These are phyloP conservation scores for Anisognathus igniventris DNA, from an alignment of 2,797 vertebrate genomes.

Conservation along the genomic window DNA sequence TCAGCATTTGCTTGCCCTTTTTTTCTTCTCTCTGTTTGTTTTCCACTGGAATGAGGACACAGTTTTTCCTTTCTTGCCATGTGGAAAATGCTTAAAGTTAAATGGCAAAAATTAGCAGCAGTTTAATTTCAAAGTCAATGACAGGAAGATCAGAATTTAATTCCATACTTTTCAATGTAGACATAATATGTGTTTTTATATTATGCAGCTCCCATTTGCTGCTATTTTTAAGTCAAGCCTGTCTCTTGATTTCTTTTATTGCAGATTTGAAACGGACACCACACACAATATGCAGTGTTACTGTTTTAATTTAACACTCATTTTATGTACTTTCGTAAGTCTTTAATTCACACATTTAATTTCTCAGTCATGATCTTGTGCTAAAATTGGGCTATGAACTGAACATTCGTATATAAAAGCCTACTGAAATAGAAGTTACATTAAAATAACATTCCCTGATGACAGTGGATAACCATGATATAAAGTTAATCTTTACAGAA, in stretches of 20 bases:
- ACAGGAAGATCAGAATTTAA: background rate
- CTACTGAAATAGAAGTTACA: background rate
- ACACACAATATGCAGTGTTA: background rate
- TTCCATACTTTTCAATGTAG: background rate
- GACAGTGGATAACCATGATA: background rate
- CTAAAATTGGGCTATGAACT: background rate
- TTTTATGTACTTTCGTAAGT: background rate
- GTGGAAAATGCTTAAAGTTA: background rate
- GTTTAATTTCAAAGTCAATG: background rate
- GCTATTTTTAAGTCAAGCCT: background rate
- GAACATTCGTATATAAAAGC: background rate
- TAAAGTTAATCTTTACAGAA: background rate
- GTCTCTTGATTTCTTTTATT: background rate
- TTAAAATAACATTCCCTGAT: background rate
- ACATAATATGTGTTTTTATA: background rate
- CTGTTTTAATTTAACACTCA: background rate
- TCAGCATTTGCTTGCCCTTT: background rate
- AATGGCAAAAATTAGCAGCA: background rate
- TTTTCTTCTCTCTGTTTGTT: background rate
- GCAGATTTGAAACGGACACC: background rate
- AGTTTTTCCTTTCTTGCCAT: background rate
- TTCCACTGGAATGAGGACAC: background rate
- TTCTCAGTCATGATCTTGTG: background rate
- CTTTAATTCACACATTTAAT: background rate
- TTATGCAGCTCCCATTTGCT: background rate